Evolutionary conservation across 2,113 vertebrate genomes (phyloP).

Genomic region (Lepus timidus): DNA sequence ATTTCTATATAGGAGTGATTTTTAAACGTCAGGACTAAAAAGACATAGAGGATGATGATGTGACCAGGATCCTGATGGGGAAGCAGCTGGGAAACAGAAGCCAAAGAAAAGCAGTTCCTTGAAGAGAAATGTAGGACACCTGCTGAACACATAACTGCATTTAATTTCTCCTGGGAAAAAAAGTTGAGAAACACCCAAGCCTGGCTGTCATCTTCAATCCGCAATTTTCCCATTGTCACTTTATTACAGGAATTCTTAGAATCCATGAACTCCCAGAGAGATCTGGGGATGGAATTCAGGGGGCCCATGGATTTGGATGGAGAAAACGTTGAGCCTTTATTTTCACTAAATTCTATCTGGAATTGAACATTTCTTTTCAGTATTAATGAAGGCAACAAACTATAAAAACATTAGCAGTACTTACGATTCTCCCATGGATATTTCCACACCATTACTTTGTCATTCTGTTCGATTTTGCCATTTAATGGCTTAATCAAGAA

Average conservation of each 20-base stretch:
- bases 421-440: neutral
- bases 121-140: neutral
- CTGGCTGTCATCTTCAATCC: neutral
- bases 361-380: neutral
- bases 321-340: neutral
- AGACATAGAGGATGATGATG: neutral
- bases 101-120: neutral
- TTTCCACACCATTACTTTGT: neutral
- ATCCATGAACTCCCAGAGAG: neutral
- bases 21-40: constrained; percentile 43
- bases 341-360: neutral
- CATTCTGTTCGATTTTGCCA: neutral
- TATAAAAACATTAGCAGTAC: neutral
- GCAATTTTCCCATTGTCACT: neutral
- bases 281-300: neutral
- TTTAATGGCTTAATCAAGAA: neutral
- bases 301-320: neutral
- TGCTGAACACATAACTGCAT: neutral
- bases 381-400: neutral
- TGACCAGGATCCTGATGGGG: neutral
- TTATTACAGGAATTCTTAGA: neutral
- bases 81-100: neutral
- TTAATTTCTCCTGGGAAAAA: neutral
- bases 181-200: neutral
- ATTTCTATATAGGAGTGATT: neutral